Evolutionary conservation across 2,797 vertebrate species (phyloP), one percentile per base, ranked within the genome.

Genomic region (Aldrovandia affinis): DNA sequence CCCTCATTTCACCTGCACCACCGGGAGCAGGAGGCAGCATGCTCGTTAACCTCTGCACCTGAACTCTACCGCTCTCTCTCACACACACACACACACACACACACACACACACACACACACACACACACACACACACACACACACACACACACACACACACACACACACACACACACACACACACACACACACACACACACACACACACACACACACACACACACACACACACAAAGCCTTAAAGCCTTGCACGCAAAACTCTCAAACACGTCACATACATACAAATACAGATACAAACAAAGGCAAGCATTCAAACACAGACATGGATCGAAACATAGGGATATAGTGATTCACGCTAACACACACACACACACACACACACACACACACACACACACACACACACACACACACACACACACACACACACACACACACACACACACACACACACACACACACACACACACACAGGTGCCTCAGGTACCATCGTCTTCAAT

Each of bases 21-120:
- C 87, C 0, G 85, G 89, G 90, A 87, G 86, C 89, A 88, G 55
- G 83, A 86, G 88, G 87, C 90, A 89, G 61, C 30, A 9, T 54
- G 88, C 93, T 94, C 88, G 92, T 94, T 93, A 93, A 88, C 90
- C 82, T 89, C 42, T 87, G 90, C 94, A 92, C 91, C 92, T 93
- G 91, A 91, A 92, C 93, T 92, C 92, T 88, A 91, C 89, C 90
- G 7, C 73, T 25, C 20, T 8, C 70, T 20, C 33, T 15, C 87
- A 25, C 84, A 15, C 5, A 1, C 55, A 15, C 12, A 7, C 18
- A 36, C 47, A 75, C 54, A 83, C 65, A 75, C 50, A 42, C 52
- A 78, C 68, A 6, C 33, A 73, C 68, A 70, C 65, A 36, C 28
- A 68, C 30, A 68, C 14, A 55, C 47, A 83, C 54, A 83, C 65